A percentile compares a stretch with the other conserved stretches of the same genome.
Conservation (phyloP, 2,113 vertebrate genomes). For the Engraulis encrasicolus region DNA sequence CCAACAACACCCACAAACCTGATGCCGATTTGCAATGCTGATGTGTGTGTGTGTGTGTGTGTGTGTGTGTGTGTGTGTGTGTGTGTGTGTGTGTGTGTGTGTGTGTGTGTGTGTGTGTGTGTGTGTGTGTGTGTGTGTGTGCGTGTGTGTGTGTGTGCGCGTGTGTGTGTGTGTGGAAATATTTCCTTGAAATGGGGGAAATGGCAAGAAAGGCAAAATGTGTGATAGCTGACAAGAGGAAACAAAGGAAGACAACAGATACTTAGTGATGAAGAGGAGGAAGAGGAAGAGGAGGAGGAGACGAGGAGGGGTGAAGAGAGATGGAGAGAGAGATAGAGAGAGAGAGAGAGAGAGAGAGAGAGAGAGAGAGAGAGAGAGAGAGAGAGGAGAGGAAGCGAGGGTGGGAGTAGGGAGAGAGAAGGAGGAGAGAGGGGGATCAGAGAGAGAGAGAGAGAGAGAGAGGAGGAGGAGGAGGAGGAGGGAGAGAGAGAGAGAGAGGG, state of each 20-base stretch:
- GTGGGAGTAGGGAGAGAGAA: neutral
- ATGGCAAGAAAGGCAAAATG: neutral
- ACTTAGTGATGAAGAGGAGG: slow-evolving; percentile 55
- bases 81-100: slow-evolving; percentile 35
- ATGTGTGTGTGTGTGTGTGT: slow-evolving; percentile 24
- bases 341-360: too few relatives aligned
- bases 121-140: slow-evolving; percentile 13
- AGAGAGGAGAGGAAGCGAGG: slow-evolving; percentile 15
- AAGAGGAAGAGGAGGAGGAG: slow-evolving; percentile 54
- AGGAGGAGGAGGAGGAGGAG: neutral
- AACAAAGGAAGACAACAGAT: slow-evolving; percentile 28
- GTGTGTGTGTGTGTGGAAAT: slow-evolving; percentile 49
- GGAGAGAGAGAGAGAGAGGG: too few relatives aligned
- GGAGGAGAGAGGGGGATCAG: neutral
- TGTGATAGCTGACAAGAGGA: slow-evolving; percentile 24
- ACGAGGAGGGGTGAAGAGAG: slow-evolving; percentile 40
- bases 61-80: neutral
- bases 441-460: neutral
- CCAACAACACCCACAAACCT: slow-evolving; percentile 69
- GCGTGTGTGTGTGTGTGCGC: slow-evolving; percentile 29
- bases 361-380: too few relatives aligned
- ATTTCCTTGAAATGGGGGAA: slow-evolving; percentile 64
- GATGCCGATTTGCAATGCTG: slow-evolving; percentile 77
- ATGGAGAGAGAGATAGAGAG: too few relatives aligned
- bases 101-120: slow-evolving; percentile 13